phyloP scores from a whole-genome alignment of 2,113 vertebrate genomes.

The Psilopogon haemacephalus region DNA sequence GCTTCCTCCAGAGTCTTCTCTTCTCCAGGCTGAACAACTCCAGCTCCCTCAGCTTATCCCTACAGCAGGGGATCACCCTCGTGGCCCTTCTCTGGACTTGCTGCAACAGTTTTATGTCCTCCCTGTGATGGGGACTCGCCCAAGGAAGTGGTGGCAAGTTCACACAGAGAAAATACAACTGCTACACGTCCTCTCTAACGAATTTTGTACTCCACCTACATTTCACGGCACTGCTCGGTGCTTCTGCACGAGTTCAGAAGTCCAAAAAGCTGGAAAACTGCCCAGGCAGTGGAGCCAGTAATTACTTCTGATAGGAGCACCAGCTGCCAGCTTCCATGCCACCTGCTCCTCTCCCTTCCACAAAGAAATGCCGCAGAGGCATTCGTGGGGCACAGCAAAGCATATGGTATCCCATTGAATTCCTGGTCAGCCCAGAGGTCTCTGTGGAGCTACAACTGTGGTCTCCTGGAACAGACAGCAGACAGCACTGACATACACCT shows the following conservation, averaged over 20 bases:
- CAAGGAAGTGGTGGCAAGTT: background rate
- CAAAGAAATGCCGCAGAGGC: background rate
- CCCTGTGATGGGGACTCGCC: too few relatives aligned
- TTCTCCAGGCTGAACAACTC: too few relatives aligned
- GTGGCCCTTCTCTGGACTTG: too few relatives aligned
- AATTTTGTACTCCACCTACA: background rate
- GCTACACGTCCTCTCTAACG: background rate
- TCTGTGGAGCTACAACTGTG: background rate
- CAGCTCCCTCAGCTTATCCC: too few relatives aligned
- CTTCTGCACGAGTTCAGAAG: background rate
- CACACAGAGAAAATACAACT: background rate
- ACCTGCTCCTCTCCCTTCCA: constrained; percentile 20
- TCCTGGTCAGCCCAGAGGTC: background rate
- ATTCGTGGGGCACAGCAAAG: background rate
- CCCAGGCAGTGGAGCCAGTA: background rate
- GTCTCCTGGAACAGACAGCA: background rate
- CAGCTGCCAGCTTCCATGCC: constrained; percentile 33
- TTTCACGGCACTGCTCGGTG: background rate
- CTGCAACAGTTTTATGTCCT: too few relatives aligned
- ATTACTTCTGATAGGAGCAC: constrained; percentile 36
- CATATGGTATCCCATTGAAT: background rate
- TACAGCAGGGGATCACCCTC: too few relatives aligned
- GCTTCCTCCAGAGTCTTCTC: too few relatives aligned
- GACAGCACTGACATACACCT: background rate
- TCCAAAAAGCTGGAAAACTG: constrained; percentile 8